Evolutionary conservation across 2,113 vertebrate species (phyloP).

Genomic region (Petaurus breviceps): DNA sequence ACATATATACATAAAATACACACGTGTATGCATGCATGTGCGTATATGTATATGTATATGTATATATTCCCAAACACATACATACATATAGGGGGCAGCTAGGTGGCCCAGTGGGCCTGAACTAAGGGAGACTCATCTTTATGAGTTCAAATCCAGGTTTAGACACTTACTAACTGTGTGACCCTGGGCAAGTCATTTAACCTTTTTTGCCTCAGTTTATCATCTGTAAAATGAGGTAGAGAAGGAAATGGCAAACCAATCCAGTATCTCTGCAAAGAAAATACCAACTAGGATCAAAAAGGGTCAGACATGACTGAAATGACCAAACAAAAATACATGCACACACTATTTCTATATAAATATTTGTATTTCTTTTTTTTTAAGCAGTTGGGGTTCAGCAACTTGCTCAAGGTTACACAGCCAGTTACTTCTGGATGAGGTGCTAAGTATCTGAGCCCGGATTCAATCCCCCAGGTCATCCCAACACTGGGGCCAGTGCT

Average conservation of each 20-base stretch:
- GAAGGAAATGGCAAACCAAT: not conserved
- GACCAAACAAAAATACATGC: no score
- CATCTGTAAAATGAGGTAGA: not conserved
- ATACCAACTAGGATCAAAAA: not conserved
- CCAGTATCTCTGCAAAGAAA: not conserved
- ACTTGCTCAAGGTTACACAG: no score
- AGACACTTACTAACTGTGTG: not conserved
- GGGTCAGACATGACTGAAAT: not conserved
- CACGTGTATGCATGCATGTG: not conserved
- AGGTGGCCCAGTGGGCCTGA: not conserved
- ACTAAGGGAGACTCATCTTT: not conserved
- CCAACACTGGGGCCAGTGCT: no score
- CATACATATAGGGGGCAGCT: not conserved
- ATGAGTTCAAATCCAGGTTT: not conserved
- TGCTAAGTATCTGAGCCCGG: no score
- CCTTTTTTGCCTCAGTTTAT: not conserved
- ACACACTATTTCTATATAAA: not conserved
- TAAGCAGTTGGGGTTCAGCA: no score
- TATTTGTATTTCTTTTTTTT: no score
- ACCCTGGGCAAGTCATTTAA: not conserved
- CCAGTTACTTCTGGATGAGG: no score
- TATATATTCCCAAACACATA: not conserved
- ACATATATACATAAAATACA: not conserved
- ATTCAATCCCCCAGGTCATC: no score
- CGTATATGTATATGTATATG: not conserved